These are phyloP conservation scores for Ispidina picta DNA, from an alignment of 2,797 vertebrate genomes.

Conservation along the genomic window DNA sequence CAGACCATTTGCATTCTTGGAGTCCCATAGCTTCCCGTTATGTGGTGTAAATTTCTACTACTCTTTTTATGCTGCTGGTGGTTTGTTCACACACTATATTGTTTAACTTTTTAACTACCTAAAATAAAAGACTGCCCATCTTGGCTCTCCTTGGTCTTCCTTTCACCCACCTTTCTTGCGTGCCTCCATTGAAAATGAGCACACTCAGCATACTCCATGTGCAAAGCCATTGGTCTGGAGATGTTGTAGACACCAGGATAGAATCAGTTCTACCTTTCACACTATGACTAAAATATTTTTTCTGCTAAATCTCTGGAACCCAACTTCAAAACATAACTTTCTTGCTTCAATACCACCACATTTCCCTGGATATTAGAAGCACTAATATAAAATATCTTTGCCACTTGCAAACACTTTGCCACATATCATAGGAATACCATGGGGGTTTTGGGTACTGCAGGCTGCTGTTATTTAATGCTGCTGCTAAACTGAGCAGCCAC, in stretches of 20 bases:
- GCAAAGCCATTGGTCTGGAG: not conserved
- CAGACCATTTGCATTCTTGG: not conserved
- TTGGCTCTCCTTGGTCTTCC: not conserved
- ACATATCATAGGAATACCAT: rapidly evolving
- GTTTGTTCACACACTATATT: not conserved
- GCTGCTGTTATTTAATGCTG: not conserved
- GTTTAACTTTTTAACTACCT: not conserved
- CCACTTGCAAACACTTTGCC: not conserved
- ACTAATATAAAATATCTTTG: not conserved
- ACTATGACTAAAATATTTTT: not conserved
- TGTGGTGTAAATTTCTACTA: not conserved
- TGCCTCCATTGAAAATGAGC: not conserved
- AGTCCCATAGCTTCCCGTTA: not conserved
- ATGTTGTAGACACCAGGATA: not conserved
- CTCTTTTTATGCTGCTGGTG: not conserved
- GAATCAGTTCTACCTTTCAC: not conserved
- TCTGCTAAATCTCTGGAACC: not conserved
- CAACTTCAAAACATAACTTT: not conserved
- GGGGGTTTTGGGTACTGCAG: not conserved
- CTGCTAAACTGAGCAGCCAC: not conserved
- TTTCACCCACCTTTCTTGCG: not conserved
- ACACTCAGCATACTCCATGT: not conserved
- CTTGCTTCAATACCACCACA: not conserved
- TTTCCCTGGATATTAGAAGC: not conserved
- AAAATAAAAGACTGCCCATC: not conserved